Base-by-base conservation (phyloP, 1,140 invertebrate genomes). In the Trichonephila clavata region DNA sequence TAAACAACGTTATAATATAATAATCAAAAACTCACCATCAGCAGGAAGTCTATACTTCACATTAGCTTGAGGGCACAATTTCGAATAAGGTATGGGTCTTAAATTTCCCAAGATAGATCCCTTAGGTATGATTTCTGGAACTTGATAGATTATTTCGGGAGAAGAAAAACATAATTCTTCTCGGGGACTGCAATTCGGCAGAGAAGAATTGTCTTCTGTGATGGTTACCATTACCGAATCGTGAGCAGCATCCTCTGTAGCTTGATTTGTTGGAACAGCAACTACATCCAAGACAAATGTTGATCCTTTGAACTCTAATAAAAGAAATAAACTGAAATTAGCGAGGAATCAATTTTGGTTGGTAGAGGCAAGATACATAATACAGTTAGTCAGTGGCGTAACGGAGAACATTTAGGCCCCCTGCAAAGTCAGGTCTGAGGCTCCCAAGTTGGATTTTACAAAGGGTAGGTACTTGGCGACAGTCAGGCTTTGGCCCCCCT, bases 221-320 rank as follows among this genome's bases (percentile, higher is more conserved):
- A 93, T 59, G 6, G 24, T 50, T n/a, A 93, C 43, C 20, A 93
- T 21, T 27, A 93, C 24, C 0, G 92, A 88, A 6, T 32, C 68
- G 2, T 81, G 92, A 0, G 83, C 81, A 10, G 92, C 18, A 3
- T 88, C 68, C 1, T 50, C 84, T 14, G 68, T 60, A 7, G 92
- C 50, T 10, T 32, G n/a, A 2, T 57, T 20, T 8, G 68, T 5
- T 2, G 63, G n/a, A 43, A 81, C 63, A 4, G 86, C 71, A n/a
- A 81, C 59, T 3, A 93, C 57, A 21, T 93, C 86, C 65, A 93
- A n/a, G 5, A 86, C 92, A n/a, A 93, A 93, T 43, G 86, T 88
- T 1, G 92, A 87, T 2, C 92, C 92, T 88, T 39, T 87, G 27
- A 59, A 87, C 10, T 93, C 92, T 93, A n/a, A 65, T 13, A n/a